Evolutionary conservation across 2,797 vertebrate species (phyloP).

Genomic region (Phyllotis vaccarum): DNA sequence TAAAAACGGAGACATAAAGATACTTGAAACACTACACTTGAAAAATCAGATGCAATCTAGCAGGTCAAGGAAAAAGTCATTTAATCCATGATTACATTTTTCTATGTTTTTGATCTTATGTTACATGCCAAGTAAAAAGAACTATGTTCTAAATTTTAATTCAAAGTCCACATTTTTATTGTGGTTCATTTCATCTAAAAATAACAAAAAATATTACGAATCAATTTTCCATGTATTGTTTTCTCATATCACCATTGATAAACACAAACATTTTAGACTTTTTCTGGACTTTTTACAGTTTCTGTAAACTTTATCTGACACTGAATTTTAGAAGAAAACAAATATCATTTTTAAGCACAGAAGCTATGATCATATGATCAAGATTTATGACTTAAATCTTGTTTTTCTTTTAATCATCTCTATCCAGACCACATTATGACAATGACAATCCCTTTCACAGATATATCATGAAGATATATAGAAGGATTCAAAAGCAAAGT

Average conservation of each 20-base stretch:
- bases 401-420: neutral
- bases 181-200: conserved; percentile 18
- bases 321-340: neutral
- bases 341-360: conserved; percentile 10
- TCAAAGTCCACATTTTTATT: neutral
- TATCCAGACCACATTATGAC: neutral
- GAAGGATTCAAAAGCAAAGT: conserved; percentile 15
- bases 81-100: conserved; percentile 71
- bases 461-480: neutral
- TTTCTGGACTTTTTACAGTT: neutral
- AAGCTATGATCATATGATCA: conserved; percentile 38
- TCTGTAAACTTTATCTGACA: neutral
- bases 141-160: conserved; percentile 59
- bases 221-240: neutral
- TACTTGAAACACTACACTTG: conserved; percentile 79
- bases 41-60: conserved; percentile 72
- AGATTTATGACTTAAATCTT: conserved; percentile 42
- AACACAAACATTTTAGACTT: neutral
- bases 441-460: neutral
- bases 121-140: conserved; percentile 52
- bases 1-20: conserved; percentile 72
- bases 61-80: conserved; percentile 71
- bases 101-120: conserved; percentile 54
- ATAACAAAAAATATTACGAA: conserved; percentile 48
- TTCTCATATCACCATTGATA: conserved; percentile 41